Evolutionary conservation across 2,797 vertebrate genomes (phyloP), one percentile per base, ranked within the genome.

Genomic region (Vireo griseus): DNA sequence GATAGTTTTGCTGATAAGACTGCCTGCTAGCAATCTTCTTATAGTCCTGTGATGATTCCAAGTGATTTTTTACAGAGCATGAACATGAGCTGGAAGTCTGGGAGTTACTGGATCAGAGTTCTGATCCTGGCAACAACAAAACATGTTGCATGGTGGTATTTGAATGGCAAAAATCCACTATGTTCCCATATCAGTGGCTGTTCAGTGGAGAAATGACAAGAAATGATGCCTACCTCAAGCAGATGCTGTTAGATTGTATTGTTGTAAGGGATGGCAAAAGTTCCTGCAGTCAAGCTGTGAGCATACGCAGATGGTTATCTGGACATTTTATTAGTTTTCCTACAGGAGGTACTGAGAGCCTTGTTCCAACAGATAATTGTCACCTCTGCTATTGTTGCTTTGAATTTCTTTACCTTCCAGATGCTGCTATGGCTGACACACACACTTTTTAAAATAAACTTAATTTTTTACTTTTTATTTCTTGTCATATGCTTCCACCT

Each of bases 1-100:
- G 62, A 50, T 57, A 45, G 51, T 67, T 71, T 69, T 77, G 37
- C 48, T 71, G 82, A 74, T 91, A 88, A 76, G 58, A 83, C 74
- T 91, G 40, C 67, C 61, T 73, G 39, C 59, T 73, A 83, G 37
- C 74, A 93, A 76, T 85, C 79, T 79, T 95, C 74, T 80, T 80
- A 39, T 77, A 94, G 54, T 90, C 67, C 81, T 73, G 40, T 71
- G 79, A 81, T 86, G 92, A 87, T 92, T 90, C 16, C 24, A 92
- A 92, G 66, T 25, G 40, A 81, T 91, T 84, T 72, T 92, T 94
- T 76, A 45, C 57, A 73, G 76, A 62, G 16, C 0, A 9, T 42
- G 77, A 95, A 68, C 50, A 44, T 52, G 68, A 72, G 75, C 61
- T 92, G 77, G 68, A 86, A 81, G 58, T 66, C 51, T 69, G 57